These are phyloP conservation scores for Procambarus virginalis DNA, from an alignment of 1,140 invertebrate species.

Conservation along the genomic window DNA sequence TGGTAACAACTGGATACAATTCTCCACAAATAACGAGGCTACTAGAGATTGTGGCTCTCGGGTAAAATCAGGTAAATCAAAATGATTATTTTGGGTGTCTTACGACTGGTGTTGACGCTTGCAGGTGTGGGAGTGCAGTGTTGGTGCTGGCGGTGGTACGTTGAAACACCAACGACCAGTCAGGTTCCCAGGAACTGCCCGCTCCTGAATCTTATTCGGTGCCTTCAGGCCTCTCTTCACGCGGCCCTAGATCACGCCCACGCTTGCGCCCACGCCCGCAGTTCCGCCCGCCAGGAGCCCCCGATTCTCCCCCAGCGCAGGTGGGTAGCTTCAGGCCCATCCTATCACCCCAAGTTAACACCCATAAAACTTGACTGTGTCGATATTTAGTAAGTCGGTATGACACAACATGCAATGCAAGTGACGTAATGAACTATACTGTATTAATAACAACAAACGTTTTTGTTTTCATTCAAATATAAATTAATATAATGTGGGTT, in stretches of 20 bases:
- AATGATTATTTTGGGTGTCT: neutral
- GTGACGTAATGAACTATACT: no score
- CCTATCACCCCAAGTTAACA: no score
- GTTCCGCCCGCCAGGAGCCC: neutral
- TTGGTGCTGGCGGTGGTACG: slow-evolving; percentile 4
- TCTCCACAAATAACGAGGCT: no score
- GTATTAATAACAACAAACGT: no score
- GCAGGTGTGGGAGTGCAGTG: slow-evolving; percentile 25
- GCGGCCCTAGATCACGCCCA: neutral
- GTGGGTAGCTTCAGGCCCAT: neutral
- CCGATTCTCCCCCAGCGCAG: slow-evolving; percentile 34
- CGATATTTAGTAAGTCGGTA: no score
- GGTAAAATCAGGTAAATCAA: neutral
- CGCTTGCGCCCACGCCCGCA: slow-evolving; percentile 27
- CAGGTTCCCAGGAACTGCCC: slow-evolving; percentile 1
- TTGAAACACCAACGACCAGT: neutral
- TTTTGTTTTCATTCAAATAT: no score
- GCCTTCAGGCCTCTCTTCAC: slow-evolving; percentile 35
- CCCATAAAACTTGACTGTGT: no score
- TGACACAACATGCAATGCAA: no score
- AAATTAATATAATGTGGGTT: no score
- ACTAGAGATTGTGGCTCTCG: no score
- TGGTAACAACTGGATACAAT: no score
- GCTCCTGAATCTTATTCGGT: slow-evolving; percentile 41
- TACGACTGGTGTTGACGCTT: neutral